Evolutionary conservation across 2,888 invertebrate species (phyloP).

Genomic region (Eupithecia pulchellata): DNA sequence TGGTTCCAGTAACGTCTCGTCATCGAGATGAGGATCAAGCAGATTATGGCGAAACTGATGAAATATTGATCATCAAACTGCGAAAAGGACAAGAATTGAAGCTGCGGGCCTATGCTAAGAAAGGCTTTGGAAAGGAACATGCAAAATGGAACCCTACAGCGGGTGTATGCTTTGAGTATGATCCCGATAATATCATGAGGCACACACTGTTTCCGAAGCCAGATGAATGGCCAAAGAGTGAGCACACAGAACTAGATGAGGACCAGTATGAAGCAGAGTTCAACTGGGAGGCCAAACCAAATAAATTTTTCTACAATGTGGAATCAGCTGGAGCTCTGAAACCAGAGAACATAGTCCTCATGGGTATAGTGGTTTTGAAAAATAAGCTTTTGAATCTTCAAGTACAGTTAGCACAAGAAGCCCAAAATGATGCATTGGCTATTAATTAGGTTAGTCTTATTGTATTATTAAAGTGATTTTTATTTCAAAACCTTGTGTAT

Average conservation of each 20-base stretch:
- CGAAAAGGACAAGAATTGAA: constrained; percentile 96
- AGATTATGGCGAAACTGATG: constrained; percentile 97
- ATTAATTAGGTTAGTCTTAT: constrained; percentile 77
- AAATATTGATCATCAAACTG: constrained; percentile 90
- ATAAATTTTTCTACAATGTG: constrained; percentile 98
- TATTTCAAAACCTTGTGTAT: constrained; percentile 17
- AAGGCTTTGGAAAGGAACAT: constrained; percentile 98
- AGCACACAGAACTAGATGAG: constrained; percentile 96
- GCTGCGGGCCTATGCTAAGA: constrained; percentile 97
- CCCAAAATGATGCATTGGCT: constrained; percentile 92
- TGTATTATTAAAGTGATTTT: constrained; percentile 15
- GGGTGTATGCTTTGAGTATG: constrained; percentile 99
- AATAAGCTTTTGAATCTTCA: constrained; percentile 98
- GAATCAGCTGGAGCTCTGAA: constrained; percentile 97
- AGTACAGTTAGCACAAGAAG: constrained; percentile 95
- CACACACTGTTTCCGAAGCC: constrained; percentile 98
- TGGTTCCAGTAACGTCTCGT: constrained; percentile 96
- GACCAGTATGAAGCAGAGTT: constrained; percentile 97
- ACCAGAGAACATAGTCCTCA: constrained; percentile 98
- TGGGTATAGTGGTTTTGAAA: constrained; percentile 96
- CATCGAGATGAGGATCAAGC: constrained; percentile 96
- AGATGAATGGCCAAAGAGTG: constrained; percentile 99
- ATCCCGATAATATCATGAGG: constrained; percentile 98
- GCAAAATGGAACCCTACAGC: constrained; percentile 99
- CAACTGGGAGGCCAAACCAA: constrained; percentile 97